Conservation (phyloP, 2,113 vertebrate genomes). For the Lasiurus cinereus region DNA sequence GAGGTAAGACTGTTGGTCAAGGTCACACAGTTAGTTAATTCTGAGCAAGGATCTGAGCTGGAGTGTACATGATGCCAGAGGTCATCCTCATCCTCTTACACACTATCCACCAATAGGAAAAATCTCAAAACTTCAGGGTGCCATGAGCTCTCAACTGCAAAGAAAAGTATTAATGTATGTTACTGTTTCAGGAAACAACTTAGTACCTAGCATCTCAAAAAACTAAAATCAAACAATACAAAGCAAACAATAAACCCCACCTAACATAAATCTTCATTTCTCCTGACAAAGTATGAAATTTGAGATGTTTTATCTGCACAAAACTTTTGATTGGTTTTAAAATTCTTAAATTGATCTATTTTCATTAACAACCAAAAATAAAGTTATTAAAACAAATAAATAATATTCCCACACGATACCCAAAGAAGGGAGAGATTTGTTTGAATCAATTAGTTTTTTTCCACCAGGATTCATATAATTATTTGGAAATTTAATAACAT, state of each 20-base stretch:
- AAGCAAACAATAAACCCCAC: not conserved
- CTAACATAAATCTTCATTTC: not conserved
- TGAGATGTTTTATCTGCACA: not conserved
- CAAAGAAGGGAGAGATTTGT: not conserved
- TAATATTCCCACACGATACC: not conserved
- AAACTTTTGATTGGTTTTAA: conserved; percentile 23
- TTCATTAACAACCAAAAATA: not conserved
- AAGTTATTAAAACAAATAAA: not conserved
- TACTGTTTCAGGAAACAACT: not conserved
- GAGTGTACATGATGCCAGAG: not conserved
- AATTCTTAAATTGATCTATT: not conserved
- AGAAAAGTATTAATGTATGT: not conserved
- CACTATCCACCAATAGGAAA: not conserved
- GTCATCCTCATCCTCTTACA: not conserved
- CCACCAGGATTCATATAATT: not conserved
- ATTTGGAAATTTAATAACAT: not conserved
- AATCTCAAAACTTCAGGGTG: not conserved
- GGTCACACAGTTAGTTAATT: not conserved
- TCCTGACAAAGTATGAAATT: not conserved
- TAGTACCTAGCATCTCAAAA: not conserved
- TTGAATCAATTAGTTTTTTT: not conserved
- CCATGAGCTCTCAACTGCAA: not conserved
- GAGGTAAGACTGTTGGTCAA: not conserved
- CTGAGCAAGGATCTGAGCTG: not conserved
- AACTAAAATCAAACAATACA: not conserved